Evolutionary conservation across 2,113 vertebrate genomes (phyloP).

Genomic region (Tetrax tetrax): DNA sequence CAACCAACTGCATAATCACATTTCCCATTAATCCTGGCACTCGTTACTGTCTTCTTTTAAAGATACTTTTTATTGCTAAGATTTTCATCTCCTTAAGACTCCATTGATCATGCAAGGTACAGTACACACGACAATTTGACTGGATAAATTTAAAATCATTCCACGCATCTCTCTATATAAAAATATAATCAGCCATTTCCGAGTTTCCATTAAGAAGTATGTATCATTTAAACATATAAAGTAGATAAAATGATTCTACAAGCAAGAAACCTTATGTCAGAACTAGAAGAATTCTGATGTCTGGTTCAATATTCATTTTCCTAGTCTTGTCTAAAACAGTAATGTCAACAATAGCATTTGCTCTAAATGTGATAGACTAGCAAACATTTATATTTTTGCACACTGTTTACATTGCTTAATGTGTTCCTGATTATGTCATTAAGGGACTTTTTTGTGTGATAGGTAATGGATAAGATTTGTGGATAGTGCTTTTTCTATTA

Average conservation of each 20-base stretch:
- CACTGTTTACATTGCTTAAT: neutral
- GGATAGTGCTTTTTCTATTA: neutral
- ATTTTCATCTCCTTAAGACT: neutral
- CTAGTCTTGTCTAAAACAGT: neutral
- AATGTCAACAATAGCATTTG: neutral
- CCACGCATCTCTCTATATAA: neutral
- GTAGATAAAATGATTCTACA: neutral
- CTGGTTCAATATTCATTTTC: neutral
- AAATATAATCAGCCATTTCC: neutral
- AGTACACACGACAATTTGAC: neutral
- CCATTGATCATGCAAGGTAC: neutral
- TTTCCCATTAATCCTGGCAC: neutral
- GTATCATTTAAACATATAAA: neutral
- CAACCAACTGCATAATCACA: neutral
- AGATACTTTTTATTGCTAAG: neutral
- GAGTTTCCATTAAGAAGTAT: neutral
- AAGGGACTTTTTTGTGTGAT: neutral
- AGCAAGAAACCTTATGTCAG: neutral
- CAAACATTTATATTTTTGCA: neutral
- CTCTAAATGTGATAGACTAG: neutral
- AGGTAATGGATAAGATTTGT: neutral
- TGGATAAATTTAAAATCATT: neutral
- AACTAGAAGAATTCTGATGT: neutral
- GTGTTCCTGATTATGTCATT: neutral
- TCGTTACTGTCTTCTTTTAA: neutral